Conservation (phyloP, 2,113 vertebrate genomes). For the Balaenoptera acutorostrata region DNA sequence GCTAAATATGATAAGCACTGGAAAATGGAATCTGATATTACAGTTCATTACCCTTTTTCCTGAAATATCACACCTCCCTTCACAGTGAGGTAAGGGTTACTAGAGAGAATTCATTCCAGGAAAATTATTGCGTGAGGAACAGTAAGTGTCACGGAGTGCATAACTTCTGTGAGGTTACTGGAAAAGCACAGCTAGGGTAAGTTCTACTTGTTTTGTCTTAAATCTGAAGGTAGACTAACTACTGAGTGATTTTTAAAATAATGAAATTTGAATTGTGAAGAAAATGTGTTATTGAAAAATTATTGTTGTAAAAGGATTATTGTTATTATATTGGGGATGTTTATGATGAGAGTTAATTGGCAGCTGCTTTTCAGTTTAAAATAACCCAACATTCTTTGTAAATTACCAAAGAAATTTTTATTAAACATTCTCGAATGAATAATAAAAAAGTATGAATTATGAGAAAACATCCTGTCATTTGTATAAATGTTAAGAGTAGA, state of each 20-base stretch:
- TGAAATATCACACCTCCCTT: not conserved
- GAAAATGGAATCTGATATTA: conserved; percentile 44
- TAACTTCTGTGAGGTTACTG: conserved; percentile 55
- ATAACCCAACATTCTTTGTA: not conserved
- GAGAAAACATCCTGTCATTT: not conserved
- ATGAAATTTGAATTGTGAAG: conserved; percentile 24
- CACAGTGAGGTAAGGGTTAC: conserved; percentile 65
- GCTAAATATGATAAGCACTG: conserved; percentile 44
- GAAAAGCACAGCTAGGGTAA: conserved; percentile 60
- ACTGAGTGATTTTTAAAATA: not conserved
- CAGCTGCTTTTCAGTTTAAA: not conserved
- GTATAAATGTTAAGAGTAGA: not conserved
- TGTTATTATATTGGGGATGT: not conserved
- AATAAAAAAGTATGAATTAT: not conserved
- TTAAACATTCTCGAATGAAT: not conserved
- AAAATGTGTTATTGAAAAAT: conserved; percentile 42
- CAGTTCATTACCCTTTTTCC: conserved; percentile 2
- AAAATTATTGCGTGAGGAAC: not conserved
- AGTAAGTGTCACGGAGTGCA: conserved; percentile 20
- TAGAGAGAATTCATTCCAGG: conserved; percentile 58
- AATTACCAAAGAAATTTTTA: not conserved
- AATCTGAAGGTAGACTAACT: conserved; percentile 54
- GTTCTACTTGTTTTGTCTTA: conserved; percentile 29
- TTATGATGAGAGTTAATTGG: not conserved
- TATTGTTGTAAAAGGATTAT: not conserved